Evolutionary conservation across 2,888 invertebrate species (phyloP).

Genomic region (Hofmannophila pseudospretella): DNA sequence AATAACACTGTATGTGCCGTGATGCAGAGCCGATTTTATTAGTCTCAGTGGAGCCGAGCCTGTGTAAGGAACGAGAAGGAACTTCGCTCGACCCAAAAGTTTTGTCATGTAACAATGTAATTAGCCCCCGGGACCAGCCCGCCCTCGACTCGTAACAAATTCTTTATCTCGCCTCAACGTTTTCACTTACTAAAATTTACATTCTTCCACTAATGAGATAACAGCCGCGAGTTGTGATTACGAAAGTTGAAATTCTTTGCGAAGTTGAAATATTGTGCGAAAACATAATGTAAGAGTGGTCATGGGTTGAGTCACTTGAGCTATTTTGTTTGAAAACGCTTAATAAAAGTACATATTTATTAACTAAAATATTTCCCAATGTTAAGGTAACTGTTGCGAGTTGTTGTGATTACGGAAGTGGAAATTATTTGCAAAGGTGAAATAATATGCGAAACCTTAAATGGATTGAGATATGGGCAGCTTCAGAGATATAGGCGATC

Average conservation of each 20-base stretch:
- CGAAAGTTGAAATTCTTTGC: constrained; percentile 1
- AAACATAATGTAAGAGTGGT: too few relatives aligned
- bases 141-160: constrained; percentile 58
- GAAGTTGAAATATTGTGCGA: constrained; percentile 3
- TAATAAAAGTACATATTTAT: too few relatives aligned
- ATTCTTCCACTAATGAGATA: constrained; percentile 36
- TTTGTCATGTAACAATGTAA: constrained; percentile 73
- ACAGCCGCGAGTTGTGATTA: constrained; percentile 22
- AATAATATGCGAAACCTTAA: too few relatives aligned
- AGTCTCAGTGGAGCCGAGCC: constrained; percentile 48
- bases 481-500: too few relatives aligned
- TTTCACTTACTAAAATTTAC: constrained; percentile 57
- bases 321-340: too few relatives aligned
- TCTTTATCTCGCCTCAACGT: constrained; percentile 62
- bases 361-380: too few relatives aligned
- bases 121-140: constrained; percentile 64
- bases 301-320: too few relatives aligned
- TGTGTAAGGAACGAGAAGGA: constrained; percentile 62
- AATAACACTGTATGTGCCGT: constrained; percentile 45
- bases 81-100: constrained; percentile 66
- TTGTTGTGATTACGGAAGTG: too few relatives aligned
- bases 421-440: too few relatives aligned
- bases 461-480: too few relatives aligned
- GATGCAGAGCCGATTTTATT: constrained; percentile 60
- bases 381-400: too few relatives aligned